These are phyloP conservation scores for Trissolcus basalis DNA, from an alignment of 1,140 invertebrate genomes.

Conservation along the genomic window DNA sequence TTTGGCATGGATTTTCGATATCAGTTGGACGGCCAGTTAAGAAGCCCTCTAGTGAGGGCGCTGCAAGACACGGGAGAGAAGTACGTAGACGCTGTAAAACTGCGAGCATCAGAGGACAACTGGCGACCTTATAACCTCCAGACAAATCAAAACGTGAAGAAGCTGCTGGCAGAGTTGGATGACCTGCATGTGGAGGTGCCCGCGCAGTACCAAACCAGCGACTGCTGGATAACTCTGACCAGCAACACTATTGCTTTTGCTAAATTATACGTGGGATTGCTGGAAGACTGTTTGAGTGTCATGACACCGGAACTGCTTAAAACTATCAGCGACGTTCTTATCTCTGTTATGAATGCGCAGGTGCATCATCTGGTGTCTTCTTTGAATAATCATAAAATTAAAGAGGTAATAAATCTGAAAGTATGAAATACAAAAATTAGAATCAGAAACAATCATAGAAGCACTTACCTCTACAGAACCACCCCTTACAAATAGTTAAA, in stretches of 20 bases:
- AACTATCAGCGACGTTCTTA: slow-evolving; percentile 80
- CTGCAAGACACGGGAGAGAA: slow-evolving; percentile 84
- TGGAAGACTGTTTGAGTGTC: slow-evolving; percentile 83
- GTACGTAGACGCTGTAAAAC: slow-evolving; percentile 84
- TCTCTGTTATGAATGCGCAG: slow-evolving; percentile 82
- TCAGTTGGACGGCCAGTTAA: slow-evolving; percentile 87
- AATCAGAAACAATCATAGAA: too few species aligned
- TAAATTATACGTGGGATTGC: slow-evolving; percentile 80
- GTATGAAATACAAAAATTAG: not conserved
- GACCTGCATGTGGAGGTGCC: slow-evolving; percentile 71
- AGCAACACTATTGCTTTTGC: slow-evolving; percentile 83
- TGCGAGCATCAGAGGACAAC: slow-evolving; percentile 82
- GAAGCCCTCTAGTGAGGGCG: slow-evolving; percentile 80
- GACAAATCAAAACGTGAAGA: slow-evolving; percentile 76
- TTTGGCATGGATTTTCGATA: slow-evolving; percentile 90
- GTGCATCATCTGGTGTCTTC: slow-evolving; percentile 80
- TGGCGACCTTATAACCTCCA: slow-evolving; percentile 84
- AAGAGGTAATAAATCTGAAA: slow-evolving; percentile 74
- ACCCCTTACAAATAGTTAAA: too few species aligned
- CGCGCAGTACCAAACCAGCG: slow-evolving; percentile 74
- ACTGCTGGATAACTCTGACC: slow-evolving; percentile 83
- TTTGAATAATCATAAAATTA: slow-evolving; percentile 77
- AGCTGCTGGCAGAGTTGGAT: slow-evolving; percentile 74
- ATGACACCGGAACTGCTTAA: slow-evolving; percentile 80
- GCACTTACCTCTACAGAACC: too few species aligned